Base-by-base conservation (phyloP, 2,797 vertebrate genomes). In the Cyprinella venusta region DNA sequence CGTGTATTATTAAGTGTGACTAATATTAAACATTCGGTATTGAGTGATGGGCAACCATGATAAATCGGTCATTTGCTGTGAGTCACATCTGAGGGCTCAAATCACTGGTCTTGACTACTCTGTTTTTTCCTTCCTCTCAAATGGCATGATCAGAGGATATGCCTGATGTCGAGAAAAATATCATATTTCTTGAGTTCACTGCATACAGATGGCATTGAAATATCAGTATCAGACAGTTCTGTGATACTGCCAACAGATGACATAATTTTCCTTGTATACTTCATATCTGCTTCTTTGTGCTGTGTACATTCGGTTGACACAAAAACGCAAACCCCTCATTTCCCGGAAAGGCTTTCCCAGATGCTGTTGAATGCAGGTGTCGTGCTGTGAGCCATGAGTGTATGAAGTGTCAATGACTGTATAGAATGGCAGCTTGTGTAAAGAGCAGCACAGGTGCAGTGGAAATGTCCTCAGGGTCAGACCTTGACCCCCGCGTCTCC, bases 361-460 rank as follows among this genome's bases (percentile, higher is more conserved):
- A 82, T 0, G 5, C 36, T 42, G 8, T 76, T 65, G 38, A 52
- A 64, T 72, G 42, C 26, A 52, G 3, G 19, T 36, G 40, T 2
- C 26, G 26, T 12, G 8, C 24, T 50, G 42, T 63, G 71, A 59
- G 63, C 24, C 16, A 4, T 30, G 18, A 76, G 36, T 1, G 7
- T 42, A 56, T 68, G 71, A 82, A 26, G 59, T 82, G 70, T 75
- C 70, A 52, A 10, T 50, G 59, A 38, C 16, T 75, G 59, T 50
- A 26, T 54, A 38, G 7, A 38, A 13, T 54, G 50, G 36, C 50
- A 45, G 50, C 16, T 80, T 80, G 67, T 80, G 33, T 67, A 76
- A 76, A 82, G 15, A 40, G n/a, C 13, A 1, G 45, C 71, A 82
- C 80, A 82, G 80, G 80, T 82, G 80, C 71, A 56, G 33, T 65